Percentiles rank a stretch among this genome's conserved stretches.
These are phyloP conservation scores for Latrodectus elegans DNA, from an alignment of 2,888 invertebrate species.

Conservation along the genomic window DNA sequence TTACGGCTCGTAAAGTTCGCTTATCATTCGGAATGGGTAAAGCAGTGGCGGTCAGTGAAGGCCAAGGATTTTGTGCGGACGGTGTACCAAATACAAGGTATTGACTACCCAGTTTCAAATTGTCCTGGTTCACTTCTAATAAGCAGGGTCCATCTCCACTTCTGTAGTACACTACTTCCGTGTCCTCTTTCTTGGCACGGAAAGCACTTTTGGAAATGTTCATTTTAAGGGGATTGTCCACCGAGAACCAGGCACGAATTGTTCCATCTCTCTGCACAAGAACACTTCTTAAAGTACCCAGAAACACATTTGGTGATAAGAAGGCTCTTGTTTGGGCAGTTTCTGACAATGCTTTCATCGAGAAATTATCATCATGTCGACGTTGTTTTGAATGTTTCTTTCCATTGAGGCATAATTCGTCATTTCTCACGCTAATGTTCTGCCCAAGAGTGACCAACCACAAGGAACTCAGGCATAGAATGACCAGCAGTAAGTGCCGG, in stretches of 20 bases:
- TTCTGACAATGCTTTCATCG: slow-evolving; percentile 33
- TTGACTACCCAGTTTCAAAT: slow-evolving; percentile 54
- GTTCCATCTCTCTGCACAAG: slow-evolving; percentile 54
- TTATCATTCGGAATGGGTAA: slow-evolving; percentile 66
- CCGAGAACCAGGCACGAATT: slow-evolving; percentile 49
- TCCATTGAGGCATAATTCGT: slow-evolving; percentile 37
- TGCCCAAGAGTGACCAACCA: slow-evolving; percentile 40
- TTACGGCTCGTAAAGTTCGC: slow-evolving; percentile 60
- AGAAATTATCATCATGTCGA: slow-evolving; percentile 30
- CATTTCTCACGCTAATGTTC: slow-evolving; percentile 11
- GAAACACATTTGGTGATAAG: slow-evolving; percentile 46
- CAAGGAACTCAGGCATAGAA: slow-evolving; percentile 49
- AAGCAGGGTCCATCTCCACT: slow-evolving; percentile 38
- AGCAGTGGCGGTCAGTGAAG: slow-evolving; percentile 58
- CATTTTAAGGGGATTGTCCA: slow-evolving; percentile 45
- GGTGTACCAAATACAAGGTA: slow-evolving; percentile 59
- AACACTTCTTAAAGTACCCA: slow-evolving; percentile 51
- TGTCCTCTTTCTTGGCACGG: slow-evolving; percentile 27
- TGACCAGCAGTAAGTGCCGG: slow-evolving; percentile 49
- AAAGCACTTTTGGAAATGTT: background rate
- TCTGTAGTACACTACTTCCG: slow-evolving; percentile 53
- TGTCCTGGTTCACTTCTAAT: slow-evolving; percentile 57
- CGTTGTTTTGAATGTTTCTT: slow-evolving; percentile 37
- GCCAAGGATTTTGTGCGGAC: slow-evolving; percentile 17
- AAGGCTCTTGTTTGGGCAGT: slow-evolving; percentile 57